Evolutionary conservation across 2,888 invertebrate genomes (phyloP), one percentile per base, ranked within the genome.

Genomic region (Gisinianus flammeolus): DNA sequence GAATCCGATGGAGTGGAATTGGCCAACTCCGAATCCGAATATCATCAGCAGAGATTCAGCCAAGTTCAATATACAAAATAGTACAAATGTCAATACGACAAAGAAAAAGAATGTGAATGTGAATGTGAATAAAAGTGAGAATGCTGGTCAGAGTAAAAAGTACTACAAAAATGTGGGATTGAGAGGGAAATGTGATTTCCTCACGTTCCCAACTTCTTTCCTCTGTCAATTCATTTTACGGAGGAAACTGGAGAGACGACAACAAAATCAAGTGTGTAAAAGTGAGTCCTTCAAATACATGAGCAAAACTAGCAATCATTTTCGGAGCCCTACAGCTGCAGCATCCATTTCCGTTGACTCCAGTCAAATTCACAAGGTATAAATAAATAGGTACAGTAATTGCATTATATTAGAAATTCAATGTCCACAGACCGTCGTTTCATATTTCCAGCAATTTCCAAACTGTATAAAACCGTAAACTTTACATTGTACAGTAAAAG

Each of bases 241-340:
- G 8, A 68, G n/a, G 16, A 5, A 22, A 64, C 64, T 64, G 69
- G 69, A 69, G 67, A 33, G 22, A n/a, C n/a, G n/a, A n/a, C n/a
- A n/a, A 8, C 33, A 69, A 62, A 82, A 82, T 73, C 74, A 74
- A 28, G 79, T 83, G 8, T 83, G 82, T 73, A 75, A 81, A 33
- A 83, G 83, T 76, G 83, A 83, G 73, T 82, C 82, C 10, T 83
- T 83, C 64, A 78, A 82, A 44, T 83, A 82, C 74, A 82, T 83
- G n/a, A n/a, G n/a, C n/a, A n/a, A n/a, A n/a, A n/a, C n/a, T n/a
- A n/a, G n/a, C n/a, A n/a, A n/a, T 78, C 82, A 82, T 54, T 5
- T 54, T 44, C 8, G 44, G 44, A 16, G 44, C 8, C 6, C 6
- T 6, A 16, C 44, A 10, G 16, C 44, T 6, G 16, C 44, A 16